Conservation (phyloP, 1,140 invertebrate genomes). For the Anastatus disparis region DNA sequence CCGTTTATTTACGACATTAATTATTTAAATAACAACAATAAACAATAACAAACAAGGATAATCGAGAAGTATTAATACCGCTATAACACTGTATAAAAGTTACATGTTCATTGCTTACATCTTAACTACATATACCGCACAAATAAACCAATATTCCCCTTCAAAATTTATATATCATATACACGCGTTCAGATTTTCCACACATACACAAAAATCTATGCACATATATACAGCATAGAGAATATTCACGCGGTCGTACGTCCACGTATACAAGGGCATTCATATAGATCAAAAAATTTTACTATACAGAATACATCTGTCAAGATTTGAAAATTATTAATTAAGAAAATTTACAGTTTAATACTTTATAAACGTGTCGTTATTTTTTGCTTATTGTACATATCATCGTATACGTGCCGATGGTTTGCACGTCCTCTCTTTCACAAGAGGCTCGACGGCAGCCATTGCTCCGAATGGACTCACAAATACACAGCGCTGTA, state of each 20-base stretch:
- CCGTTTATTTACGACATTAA: neutral
- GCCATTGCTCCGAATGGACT: neutral
- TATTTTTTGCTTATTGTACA: too few relatives aligned
- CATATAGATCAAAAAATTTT: too few relatives aligned
- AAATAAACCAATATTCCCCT: neutral
- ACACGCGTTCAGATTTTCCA: too few relatives aligned
- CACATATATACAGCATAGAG: too few relatives aligned
- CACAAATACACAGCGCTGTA: too few relatives aligned
- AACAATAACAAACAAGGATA: neutral
- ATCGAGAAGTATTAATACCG: neutral
- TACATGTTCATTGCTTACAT: conserved; percentile 2
- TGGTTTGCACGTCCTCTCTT: neutral
- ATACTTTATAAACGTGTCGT: too few relatives aligned
- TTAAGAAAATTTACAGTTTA: too few relatives aligned
- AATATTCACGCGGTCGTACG: neutral
- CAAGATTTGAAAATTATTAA: too few relatives aligned
- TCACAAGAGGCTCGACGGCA: conserved; percentile 5
- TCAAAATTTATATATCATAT: neutral
- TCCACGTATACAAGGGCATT: conserved; percentile 22
- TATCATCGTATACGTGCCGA: too few relatives aligned
- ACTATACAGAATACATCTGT: too few relatives aligned
- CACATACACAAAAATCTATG: too few relatives aligned
- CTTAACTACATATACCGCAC: neutral
- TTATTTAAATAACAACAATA: conserved; percentile 2
- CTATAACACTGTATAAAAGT: neutral